Conservation (phyloP, 2,888 invertebrate species). For the Ptilodon capucinus region DNA sequence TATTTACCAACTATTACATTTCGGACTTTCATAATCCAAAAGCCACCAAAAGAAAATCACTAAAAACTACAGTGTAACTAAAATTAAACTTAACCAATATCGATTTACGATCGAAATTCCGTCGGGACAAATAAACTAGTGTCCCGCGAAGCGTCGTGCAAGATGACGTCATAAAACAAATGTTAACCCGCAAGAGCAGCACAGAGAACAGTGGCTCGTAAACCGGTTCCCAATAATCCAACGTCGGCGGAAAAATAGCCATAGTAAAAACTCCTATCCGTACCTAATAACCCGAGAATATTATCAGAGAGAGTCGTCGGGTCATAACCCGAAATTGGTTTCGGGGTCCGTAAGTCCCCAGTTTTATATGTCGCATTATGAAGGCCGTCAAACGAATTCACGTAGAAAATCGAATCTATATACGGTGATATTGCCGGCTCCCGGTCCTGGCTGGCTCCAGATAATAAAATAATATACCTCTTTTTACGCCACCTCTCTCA, state of each 20-base stretch:
- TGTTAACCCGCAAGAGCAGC: conserved; percentile 54
- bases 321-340: conserved; percentile 84
- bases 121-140: conserved; percentile 36
- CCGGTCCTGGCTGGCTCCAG: conserved; percentile 72
- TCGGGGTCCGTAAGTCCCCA: conserved; percentile 83
- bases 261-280: conserved; percentile 82
- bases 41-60: not conserved
- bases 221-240: conserved; percentile 76
- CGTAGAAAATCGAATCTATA: conserved; percentile 84
- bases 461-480: conserved; percentile 82
- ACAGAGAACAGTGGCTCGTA: conserved; percentile 65
- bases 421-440: conserved; percentile 79
- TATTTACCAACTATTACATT: too few species aligned
- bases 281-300: conserved; percentile 83
- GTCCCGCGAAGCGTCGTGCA: conserved; percentile 37
- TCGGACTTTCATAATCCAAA: too few species aligned
- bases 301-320: conserved; percentile 82
- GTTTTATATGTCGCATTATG: conserved; percentile 84
- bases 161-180: conserved; percentile 72
- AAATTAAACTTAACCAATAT: conserved; percentile 26
- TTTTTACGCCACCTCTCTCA: conserved; percentile 61
- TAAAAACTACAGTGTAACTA: not conserved
- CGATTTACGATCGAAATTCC: conserved; percentile 29
- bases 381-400: conserved; percentile 84
- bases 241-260: conserved; percentile 81